These are phyloP conservation scores for Atrichornis clamosus DNA, from an alignment of 2,113 vertebrate species.

Conservation along the genomic window DNA sequence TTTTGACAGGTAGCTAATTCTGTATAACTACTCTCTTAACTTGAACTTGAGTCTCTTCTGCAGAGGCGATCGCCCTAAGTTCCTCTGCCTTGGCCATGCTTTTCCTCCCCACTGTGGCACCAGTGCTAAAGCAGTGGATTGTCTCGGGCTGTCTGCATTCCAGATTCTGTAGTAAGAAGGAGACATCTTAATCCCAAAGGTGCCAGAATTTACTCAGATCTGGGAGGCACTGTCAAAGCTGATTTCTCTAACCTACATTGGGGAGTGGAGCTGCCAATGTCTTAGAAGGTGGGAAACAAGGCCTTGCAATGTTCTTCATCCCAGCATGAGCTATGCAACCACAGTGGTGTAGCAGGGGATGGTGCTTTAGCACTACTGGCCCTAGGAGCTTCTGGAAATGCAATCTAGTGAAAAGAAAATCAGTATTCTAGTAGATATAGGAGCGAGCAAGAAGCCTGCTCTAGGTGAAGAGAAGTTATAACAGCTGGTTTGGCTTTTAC, in stretches of 20 bases:
- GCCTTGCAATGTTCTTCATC: not conserved
- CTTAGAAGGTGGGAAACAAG: not conserved
- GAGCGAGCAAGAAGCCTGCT: not conserved
- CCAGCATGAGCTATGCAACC: not conserved
- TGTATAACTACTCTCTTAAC: not conserved
- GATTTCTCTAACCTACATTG: rapidly evolving
- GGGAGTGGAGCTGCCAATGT: not conserved
- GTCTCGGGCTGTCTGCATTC: not conserved
- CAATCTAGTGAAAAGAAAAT: not conserved
- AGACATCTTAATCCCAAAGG: not conserved
- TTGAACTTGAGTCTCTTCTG: not conserved
- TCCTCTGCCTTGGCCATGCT: not conserved
- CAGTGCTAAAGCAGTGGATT: not conserved
- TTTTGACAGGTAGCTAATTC: constrained; percentile 89
- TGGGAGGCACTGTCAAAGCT: not conserved
- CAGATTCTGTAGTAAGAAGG: not conserved
- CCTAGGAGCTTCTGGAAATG: not conserved
- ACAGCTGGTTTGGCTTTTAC: not conserved
- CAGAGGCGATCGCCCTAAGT: not conserved
- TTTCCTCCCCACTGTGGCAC: not conserved
- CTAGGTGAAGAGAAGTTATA: not conserved
- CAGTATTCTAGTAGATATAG: not conserved
- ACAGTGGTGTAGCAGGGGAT: not conserved
- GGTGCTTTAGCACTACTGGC: not conserved
- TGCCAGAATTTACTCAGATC: not conserved